These are phyloP conservation scores for Myotis brandtii DNA, from an alignment of 2,113 vertebrate species.

Conservation along the genomic window DNA sequence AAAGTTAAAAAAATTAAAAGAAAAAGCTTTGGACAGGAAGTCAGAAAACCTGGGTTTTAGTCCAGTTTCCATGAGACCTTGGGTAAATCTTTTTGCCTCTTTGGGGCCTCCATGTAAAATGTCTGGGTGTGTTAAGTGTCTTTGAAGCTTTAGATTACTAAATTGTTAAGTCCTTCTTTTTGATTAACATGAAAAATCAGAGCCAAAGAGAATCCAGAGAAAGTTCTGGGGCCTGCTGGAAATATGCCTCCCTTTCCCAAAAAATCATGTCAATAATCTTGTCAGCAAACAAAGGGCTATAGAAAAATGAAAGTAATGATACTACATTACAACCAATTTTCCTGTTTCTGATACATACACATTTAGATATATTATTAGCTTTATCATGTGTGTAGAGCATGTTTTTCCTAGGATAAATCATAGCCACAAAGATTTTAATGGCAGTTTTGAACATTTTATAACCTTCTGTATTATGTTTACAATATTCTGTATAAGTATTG, in stretches of 20 bases:
- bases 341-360: neutral
- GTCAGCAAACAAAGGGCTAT: neutral
- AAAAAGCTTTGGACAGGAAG: neutral
- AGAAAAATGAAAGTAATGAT: slow-evolving; percentile 26
- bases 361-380: neutral
- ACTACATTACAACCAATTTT: neutral
- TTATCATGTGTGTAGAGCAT: neutral
- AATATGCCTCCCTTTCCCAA: neutral
- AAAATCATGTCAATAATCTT: neutral
- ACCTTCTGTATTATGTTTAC: neutral
- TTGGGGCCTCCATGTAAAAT: neutral
- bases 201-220: slow-evolving; percentile 27
- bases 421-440: slow-evolving; percentile 16
- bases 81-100: neutral
- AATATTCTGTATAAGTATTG: neutral
- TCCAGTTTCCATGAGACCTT: neutral
- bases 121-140: neutral
- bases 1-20: neutral
- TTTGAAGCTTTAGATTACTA: slow-evolving; percentile 50
- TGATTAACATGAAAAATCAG: slow-evolving; percentile 39
- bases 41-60: slow-evolving; percentile 1
- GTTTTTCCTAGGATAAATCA: slow-evolving; percentile 19
- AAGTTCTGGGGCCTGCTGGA: slow-evolving; percentile 8
- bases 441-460: slow-evolving; percentile 21
- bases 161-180: slow-evolving; percentile 41